These are phyloP conservation scores for Crocodylus rhombifer DNA, from an alignment of 2,797 vertebrate species.

Conservation along the genomic window DNA sequence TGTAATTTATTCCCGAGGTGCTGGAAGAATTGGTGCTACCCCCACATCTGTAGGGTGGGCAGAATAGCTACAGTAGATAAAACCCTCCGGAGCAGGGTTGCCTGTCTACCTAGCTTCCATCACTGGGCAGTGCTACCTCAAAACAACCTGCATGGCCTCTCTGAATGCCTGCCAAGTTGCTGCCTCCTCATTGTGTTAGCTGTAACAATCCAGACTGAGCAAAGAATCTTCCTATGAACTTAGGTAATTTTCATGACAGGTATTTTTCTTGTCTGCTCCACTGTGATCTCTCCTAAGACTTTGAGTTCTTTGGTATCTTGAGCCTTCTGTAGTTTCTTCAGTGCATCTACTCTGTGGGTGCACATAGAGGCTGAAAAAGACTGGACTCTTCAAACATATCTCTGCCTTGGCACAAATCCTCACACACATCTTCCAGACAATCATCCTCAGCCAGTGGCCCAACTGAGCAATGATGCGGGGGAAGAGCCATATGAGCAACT, in stretches of 20 bases:
- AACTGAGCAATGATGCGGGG: no score
- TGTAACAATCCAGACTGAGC: background rate
- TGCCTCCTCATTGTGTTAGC: background rate
- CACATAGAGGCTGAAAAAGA: constrained; percentile 3
- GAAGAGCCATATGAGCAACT: no score
- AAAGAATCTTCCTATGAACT: background rate
- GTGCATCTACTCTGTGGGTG: background rate
- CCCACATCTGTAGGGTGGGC: background rate
- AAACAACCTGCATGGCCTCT: constrained; percentile 26
- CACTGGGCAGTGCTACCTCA: constrained; percentile 3
- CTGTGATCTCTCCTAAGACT: background rate
- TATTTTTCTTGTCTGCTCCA: background rate
- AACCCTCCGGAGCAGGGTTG: constrained; percentile 15
- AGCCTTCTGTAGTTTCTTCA: background rate
- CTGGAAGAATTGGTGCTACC: constrained; percentile 57
- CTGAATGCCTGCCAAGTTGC: background rate
- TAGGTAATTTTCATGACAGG: background rate
- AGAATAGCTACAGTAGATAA: background rate
- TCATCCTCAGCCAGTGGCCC: no score
- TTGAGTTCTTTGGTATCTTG: background rate
- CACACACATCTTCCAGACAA: background rate
- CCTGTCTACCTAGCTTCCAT: constrained; percentile 41
- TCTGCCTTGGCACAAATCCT: background rate
- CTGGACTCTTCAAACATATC: background rate
- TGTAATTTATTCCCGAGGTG: constrained; percentile 45